phyloP scores from a whole-genome alignment of 2,888 invertebrate genomes.

The Xylocampa areola region DNA sequence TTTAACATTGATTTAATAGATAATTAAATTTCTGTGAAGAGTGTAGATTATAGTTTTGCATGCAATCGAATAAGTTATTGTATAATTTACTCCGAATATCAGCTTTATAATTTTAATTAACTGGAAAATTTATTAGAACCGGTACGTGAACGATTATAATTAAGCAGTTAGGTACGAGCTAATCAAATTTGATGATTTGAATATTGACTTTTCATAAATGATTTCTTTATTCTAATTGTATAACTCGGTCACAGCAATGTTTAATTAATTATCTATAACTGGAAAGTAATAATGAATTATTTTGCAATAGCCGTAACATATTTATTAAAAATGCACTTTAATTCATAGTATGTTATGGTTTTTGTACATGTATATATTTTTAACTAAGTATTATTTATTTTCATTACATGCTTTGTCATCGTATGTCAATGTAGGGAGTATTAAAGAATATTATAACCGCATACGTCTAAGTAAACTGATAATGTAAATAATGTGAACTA shows the following conservation, averaged over 20 bases:
- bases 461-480: no score
- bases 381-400: no score
- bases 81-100: constrained; percentile 1
- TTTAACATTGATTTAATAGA: constrained; percentile 23
- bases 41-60: constrained; percentile 9
- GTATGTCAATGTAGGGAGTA: no score
- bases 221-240: constrained; percentile 32
- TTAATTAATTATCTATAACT: constrained; percentile 21
- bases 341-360: no score
- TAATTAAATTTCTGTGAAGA: constrained; percentile 4
- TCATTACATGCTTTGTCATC: no score
- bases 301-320: constrained; percentile 6
- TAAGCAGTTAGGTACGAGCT: constrained; percentile 10
- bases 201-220: constrained; percentile 25
- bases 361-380: no score
- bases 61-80: constrained; percentile 7
- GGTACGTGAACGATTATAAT: constrained; percentile 19
- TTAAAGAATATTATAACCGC: no score
- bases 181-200: constrained; percentile 30
- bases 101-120: constrained; percentile 24
- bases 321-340: no score
- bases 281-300: constrained; percentile 22
- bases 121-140: constrained; percentile 32
- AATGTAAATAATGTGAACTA: no score
- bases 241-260: constrained; percentile 21